Evolutionary conservation across 2,888 invertebrate genomes (phyloP), one percentile per base, ranked within the genome.

Genomic region (Bhutanitis thaidina): DNA sequence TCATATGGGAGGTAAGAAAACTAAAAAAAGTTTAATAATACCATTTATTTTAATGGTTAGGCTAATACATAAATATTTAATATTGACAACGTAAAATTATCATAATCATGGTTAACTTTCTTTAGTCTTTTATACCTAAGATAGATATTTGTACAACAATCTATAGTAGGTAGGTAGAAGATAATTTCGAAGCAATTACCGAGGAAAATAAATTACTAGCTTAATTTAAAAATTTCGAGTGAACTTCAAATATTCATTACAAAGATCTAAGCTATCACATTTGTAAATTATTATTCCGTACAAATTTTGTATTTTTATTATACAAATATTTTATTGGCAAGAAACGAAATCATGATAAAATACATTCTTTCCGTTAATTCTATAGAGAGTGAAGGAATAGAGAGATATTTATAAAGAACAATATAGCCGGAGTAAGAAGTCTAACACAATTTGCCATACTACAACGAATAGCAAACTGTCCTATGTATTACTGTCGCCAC

Each of bases 281-380:
- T 34, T 73, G 74, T 74, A 80, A 77, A 77, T 73, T 71, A 73
- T 72, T 77, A 74, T 75, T 77, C 77, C 68, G 68, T 74, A 74
- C 68, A 60, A 74, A 65, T 72, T 74, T 72, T 63, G 57, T 61
- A 71, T 71, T 77, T 73, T n/a, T n/a, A n/a, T n/a, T n/a, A n/a
- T 74, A 78, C 70, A 80, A 80, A 85, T 83, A 88, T 78, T 87
- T 82, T 69, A 85, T 80, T 89, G 89, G 89, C 89, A 89, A 89
- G 89, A 89, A 73, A 82, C 71, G 80, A 77, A 76, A 72, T 67
- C 69, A 69, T 71, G 71, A 67, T 67, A 66, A 71, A 72, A 67
- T 77, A 77, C 67, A 74, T 77, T 80, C 71, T 69, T 77, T 65
- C 62, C 63, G 64, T 80, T 77, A 71, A 76, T 71, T 78, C 69